Evolutionary conservation across 2,797 vertebrate genomes (phyloP).

Genomic region (Urosaurus nigricauda): DNA sequence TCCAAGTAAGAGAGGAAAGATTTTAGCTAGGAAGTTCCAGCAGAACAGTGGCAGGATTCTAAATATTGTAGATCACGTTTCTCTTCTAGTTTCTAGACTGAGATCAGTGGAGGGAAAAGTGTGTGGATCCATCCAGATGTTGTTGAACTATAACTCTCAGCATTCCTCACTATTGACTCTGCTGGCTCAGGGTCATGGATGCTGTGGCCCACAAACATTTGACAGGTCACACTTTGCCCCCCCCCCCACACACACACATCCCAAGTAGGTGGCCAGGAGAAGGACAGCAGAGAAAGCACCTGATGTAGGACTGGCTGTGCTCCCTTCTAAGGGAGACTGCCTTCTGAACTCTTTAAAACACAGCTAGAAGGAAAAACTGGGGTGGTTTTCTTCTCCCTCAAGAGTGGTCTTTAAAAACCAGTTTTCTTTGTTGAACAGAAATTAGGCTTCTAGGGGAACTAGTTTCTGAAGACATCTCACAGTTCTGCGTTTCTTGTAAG

Average conservation of each 20-base stretch:
- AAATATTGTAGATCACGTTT: neutral
- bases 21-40: neutral
- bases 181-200: too few relatives aligned
- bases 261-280: too few relatives aligned
- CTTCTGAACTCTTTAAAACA: neutral
- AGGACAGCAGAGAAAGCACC: neutral
- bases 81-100: neutral
- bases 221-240: too few relatives aligned
- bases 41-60: neutral
- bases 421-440: neutral
- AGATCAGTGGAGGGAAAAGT: too few relatives aligned
- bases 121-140: too few relatives aligned
- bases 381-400: neutral
- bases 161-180: too few relatives aligned
- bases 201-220: too few relatives aligned
- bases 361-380: neutral
- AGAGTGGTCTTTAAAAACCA: neutral
- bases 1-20: neutral
- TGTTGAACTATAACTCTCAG: too few relatives aligned
- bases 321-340: neutral
- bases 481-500: neutral
- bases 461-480: neutral
- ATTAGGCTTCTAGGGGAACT: neutral
- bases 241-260: too few relatives aligned
- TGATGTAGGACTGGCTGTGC: neutral